These are phyloP conservation scores for Ochropacha duplaris DNA, from an alignment of 2,888 invertebrate genomes.

Conservation along the genomic window DNA sequence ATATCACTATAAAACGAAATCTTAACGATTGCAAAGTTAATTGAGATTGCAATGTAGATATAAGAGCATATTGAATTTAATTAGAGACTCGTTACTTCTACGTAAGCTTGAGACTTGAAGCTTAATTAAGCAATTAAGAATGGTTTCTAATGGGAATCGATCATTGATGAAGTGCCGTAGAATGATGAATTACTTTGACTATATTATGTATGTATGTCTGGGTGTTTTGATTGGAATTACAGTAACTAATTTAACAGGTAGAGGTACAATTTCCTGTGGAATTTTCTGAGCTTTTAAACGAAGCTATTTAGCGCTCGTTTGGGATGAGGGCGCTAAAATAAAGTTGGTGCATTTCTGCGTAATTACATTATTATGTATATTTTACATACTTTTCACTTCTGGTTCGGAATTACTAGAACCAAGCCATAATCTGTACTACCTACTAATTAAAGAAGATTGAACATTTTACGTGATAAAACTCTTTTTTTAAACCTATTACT, in stretches of 20 bases:
- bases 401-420: too few species aligned
- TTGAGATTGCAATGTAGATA: slow-evolving; percentile 41
- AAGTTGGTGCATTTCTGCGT: too few species aligned
- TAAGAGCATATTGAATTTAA: slow-evolving; percentile 32
- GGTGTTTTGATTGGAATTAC: not conserved
- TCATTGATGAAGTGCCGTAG: not conserved
- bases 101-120: slow-evolving; percentile 6
- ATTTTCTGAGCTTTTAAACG: too few species aligned
- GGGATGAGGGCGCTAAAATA: too few species aligned
- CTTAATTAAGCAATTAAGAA: slow-evolving; percentile 10
- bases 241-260: too few species aligned
- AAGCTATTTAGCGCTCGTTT: not conserved
- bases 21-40: slow-evolving; percentile 24
- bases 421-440: too few species aligned
- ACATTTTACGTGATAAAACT: too few species aligned
- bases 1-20: slow-evolving; percentile 29
- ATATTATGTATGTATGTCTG: not conserved
- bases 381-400: too few species aligned
- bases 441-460: too few species aligned
- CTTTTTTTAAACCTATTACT: too few species aligned
- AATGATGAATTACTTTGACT: not conserved
- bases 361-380: too few species aligned
- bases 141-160: slow-evolving; percentile 4
- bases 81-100: slow-evolving; percentile 6
- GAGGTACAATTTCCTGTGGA: too few species aligned